Conservation (phyloP, 2,113 vertebrate genomes). For the Procavia capensis region DNA sequence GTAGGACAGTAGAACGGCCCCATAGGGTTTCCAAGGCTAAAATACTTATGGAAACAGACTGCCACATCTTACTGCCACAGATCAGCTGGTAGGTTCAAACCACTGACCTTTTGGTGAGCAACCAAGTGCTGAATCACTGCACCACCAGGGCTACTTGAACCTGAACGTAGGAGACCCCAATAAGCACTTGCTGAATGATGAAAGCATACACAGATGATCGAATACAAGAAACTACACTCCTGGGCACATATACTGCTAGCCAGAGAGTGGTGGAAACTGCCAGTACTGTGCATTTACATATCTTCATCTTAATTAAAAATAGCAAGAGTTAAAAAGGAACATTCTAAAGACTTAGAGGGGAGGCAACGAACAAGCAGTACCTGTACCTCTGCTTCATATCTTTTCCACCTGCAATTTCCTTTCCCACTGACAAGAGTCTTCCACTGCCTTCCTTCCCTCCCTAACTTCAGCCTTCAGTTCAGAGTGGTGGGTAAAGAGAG, state of each 20-base stretch:
- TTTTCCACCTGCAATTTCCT: neutral
- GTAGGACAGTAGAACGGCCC: no score
- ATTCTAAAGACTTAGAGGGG: slow-evolving; percentile 29
- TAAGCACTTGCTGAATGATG: slow-evolving; percentile 24
- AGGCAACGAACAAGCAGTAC: neutral
- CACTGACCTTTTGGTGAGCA: no score
- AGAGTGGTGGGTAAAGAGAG: neutral
- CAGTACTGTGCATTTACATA: neutral
- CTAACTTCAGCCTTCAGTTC: neutral
- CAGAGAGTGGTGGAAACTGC: neutral
- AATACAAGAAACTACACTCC: neutral
- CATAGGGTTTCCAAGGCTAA: no score
- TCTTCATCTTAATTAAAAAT: slow-evolving; percentile 33
- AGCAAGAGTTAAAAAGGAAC: slow-evolving; percentile 35
- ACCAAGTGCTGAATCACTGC: no score
- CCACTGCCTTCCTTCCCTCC: neutral
- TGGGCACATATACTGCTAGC: neutral
- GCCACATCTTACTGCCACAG: no score
- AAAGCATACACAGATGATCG: neutral
- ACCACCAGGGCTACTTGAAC: neutral
- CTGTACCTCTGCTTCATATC: neutral
- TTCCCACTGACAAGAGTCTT: neutral
- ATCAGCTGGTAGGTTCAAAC: no score
- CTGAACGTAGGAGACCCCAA: neutral
- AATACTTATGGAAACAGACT: no score